These are phyloP conservation scores for Parauchenoglanis ngamensis DNA, from an alignment of 2,797 vertebrate genomes.

Conservation along the genomic window DNA sequence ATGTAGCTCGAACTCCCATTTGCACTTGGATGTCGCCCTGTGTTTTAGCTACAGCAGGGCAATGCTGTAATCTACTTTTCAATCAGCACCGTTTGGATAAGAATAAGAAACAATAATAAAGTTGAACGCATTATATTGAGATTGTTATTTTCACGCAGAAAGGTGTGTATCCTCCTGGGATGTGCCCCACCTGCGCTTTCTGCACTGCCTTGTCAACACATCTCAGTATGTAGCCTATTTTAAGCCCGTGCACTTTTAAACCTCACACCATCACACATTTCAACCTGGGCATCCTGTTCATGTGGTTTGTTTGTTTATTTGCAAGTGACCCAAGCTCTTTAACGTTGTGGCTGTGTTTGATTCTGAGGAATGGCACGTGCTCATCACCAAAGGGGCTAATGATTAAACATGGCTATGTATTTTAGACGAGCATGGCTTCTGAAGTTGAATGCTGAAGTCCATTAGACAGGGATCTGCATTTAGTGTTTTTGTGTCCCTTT, in stretches of 20 bases:
- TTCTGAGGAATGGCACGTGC: not conserved
- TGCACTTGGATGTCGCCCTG: not conserved
- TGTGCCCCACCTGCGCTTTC: conserved; percentile 38
- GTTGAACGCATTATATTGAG: not conserved
- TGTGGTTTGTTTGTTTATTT: too few relatives aligned
- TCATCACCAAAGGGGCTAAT: not conserved
- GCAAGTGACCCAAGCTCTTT: not conserved
- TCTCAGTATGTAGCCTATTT: conserved; percentile 9
- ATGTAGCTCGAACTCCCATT: not conserved
- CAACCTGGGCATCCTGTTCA: not conserved
- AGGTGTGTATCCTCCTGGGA: conserved; percentile 37
- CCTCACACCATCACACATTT: not conserved
- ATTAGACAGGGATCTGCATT: not conserved
- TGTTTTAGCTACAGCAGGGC: not conserved
- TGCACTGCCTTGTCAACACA: conserved; percentile 29
- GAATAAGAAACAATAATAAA: not conserved
- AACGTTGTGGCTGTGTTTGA: not conserved
- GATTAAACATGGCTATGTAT: not conserved
- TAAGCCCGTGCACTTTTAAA: not conserved
- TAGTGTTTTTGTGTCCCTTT: conserved; percentile 24
- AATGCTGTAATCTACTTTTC: not conserved
- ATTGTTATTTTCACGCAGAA: conserved; percentile 38
- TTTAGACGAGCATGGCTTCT: not conserved
- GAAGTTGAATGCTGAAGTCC: not conserved
- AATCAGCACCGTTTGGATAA: not conserved